Conservation (phyloP, 2,888 invertebrate species). For the Stenurella melanura region DNA sequence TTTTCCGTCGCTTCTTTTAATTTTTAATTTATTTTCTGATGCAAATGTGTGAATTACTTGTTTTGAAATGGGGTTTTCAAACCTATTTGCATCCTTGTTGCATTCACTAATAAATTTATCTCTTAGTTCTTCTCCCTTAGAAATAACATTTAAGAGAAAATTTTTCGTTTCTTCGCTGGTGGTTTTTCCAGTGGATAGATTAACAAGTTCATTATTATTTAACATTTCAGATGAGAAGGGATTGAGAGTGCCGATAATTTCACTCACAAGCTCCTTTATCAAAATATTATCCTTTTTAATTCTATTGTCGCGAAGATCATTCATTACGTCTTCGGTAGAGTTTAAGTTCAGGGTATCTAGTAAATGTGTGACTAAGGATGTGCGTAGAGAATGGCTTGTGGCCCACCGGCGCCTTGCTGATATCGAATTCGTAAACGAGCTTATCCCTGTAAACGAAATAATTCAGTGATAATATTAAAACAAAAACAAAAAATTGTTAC, state of each 20-base stretch:
- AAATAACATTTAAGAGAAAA: no score
- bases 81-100: neutral
- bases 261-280: neutral
- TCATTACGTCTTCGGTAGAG: neutral
- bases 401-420: neutral
- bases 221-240: slow-evolving; percentile 1
- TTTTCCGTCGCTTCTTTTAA: neutral
- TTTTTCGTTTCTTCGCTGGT: no score
- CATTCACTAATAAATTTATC: neutral
- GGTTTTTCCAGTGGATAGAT: neutral
- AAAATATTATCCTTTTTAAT: neutral
- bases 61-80: neutral
- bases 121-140: neutral
- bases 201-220: neutral
- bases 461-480: no score
- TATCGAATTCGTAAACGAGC: slow-evolving; percentile 7
- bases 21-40: neutral
- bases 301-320: neutral
- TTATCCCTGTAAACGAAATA: neutral
- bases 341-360: neutral
- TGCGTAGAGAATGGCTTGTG: no score
- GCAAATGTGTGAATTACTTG: neutral
- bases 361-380: neutral
- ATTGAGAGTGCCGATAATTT: neutral
- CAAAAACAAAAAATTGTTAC: no score